Evolutionary conservation across 2,113 vertebrate species (phyloP), one percentile per base, ranked within the genome.

Genomic region (Acanthochromis polyacanthus): DNA sequence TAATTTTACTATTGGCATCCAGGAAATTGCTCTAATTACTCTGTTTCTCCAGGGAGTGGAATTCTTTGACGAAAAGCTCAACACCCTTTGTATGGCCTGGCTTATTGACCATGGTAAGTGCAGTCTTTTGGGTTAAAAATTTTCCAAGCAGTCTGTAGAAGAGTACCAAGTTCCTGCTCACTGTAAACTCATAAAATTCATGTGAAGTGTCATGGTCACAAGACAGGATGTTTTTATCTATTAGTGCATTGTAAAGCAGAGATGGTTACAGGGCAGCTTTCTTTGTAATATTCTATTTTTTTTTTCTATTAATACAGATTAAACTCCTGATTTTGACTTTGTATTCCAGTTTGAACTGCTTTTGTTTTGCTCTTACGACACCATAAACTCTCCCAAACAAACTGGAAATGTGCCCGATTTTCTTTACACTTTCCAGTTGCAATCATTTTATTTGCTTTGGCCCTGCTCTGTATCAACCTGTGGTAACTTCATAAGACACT

Each of bases 51-150:
- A 97, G 97, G 97, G 96, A 83, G 96, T 97, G 90, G 96, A 97
- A 85, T 97, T 97, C 90, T 97, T 97, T 84, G 96, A 97, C 63
- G 97, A 97, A 87, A 97, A 97, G 91, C 94, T 97, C 80, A 97
- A 97, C 93, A 96, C 96, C 46, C 93, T 97, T 59, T 97, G 97
- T 75, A 97, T 97, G 96, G 96, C 97, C 72, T 97, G 97, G 97
- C 96, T 97, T n/a, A 96, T 97, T 76, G 97, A 97, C 81, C 97
- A 97, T 23, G 97, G 97, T 97, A 93, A 94, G 95, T 36, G 23
- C 4, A 36, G 57, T 53, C 32, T 38, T 19, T 32, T 63, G 1
- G 45, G 14, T 43, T 57, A 17, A 30, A n/a, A 12, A 3, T 28
- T 59, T 40, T 43, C 6, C n/a, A 2, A 7, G 17, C n/a, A 5